Conservation (phyloP, 2,113 vertebrate genomes). For the Solenodon paradoxus region DNA sequence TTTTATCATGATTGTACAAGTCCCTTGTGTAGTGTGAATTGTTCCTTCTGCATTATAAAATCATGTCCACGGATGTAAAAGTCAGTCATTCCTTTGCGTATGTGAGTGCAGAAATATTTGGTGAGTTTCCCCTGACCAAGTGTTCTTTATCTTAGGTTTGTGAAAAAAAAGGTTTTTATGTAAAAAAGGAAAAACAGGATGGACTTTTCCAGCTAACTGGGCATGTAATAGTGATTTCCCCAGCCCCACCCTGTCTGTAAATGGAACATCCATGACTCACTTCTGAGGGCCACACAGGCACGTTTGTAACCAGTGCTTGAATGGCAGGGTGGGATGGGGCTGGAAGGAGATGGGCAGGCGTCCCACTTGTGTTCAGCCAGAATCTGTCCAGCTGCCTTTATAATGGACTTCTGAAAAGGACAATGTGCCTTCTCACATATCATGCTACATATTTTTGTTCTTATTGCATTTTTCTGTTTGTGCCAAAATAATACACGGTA, state of each 20-base stretch:
- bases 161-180: slow-evolving; percentile 62
- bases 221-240: slow-evolving; percentile 61
- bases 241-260: slow-evolving; percentile 61
- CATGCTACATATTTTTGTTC: neutral
- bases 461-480: slow-evolving; percentile 31
- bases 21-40: slow-evolving; percentile 69
- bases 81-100: slow-evolving; percentile 71
- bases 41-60: slow-evolving; percentile 75
- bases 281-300: slow-evolving; percentile 52
- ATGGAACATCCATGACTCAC: slow-evolving; percentile 70
- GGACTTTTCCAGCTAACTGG: slow-evolving; percentile 68
- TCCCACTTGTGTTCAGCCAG: slow-evolving; percentile 37
- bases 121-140: slow-evolving; percentile 64
- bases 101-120: slow-evolving; percentile 66
- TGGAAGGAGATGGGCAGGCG: slow-evolving; percentile 32
- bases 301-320: slow-evolving; percentile 46
- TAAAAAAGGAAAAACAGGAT: slow-evolving; percentile 75
- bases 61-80: slow-evolving; percentile 78
- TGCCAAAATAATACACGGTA: neutral
- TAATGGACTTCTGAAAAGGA: slow-evolving; percentile 53
- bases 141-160: slow-evolving; percentile 76
- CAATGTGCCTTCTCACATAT: slow-evolving; percentile 45
- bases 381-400: slow-evolving; percentile 50
- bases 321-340: slow-evolving; percentile 18
- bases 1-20: slow-evolving; percentile 67